Evolutionary conservation across 1,140 invertebrate species (phyloP).

Genomic region (Paraescarpia echinospica): DNA sequence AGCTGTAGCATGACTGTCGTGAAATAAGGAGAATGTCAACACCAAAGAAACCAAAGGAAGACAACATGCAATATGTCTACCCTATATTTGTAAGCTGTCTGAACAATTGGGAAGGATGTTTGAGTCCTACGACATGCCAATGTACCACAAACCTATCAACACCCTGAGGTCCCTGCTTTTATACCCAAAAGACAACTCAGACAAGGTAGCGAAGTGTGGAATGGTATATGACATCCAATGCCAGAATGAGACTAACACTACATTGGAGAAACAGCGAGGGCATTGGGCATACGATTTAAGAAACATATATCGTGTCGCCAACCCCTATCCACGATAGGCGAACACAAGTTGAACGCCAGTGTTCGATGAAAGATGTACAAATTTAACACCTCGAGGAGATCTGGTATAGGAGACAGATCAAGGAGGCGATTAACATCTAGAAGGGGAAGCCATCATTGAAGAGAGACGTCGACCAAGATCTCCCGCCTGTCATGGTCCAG

Average conservation of each 20-base stretch:
- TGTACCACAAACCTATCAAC: background rate
- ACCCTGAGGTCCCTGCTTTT: background rate
- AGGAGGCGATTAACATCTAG: too few species aligned
- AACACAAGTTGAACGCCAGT: too few species aligned
- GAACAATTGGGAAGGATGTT: background rate
- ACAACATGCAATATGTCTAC: background rate
- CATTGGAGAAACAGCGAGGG: background rate
- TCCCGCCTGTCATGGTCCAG: too few species aligned
- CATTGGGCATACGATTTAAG: background rate
- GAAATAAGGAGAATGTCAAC: too few species aligned
- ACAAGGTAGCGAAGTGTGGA: background rate
- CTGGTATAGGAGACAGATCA: too few species aligned
- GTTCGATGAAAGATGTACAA: too few species aligned
- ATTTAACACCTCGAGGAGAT: too few species aligned
- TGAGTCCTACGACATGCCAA: background rate
- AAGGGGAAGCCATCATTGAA: too few species aligned
- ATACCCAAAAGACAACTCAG: too few species aligned
- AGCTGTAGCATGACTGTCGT: too few species aligned
- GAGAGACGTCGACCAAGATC: too few species aligned
- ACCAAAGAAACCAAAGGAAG: background rate
- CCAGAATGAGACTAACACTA: background rate
- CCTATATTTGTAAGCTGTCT: background rate
- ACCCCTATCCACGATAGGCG: too few species aligned
- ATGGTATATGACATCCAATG: background rate
- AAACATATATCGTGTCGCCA: background rate